phyloP scores from a whole-genome alignment of 2,888 invertebrate genomes.

The Drosophila maculinotata region DNA sequence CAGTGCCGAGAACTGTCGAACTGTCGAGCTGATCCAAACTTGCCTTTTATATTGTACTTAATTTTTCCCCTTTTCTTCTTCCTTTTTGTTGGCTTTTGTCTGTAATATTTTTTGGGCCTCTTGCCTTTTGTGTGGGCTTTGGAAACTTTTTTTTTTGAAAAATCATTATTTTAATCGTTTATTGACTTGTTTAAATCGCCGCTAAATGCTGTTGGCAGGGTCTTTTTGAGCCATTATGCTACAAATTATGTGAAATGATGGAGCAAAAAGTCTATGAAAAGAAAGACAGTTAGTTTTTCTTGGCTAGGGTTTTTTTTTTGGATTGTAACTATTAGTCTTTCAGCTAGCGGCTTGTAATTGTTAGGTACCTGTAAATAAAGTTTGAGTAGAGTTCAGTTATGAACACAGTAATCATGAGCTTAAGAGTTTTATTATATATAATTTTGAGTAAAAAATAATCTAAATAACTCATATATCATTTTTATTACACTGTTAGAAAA shows the following conservation, averaged over 20 bases:
- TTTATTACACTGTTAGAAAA: too few relatives aligned
- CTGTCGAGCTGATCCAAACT: slow-evolving; percentile 29
- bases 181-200: slow-evolving; percentile 79
- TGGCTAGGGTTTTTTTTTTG: slow-evolving; percentile 1
- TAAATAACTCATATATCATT: too few relatives aligned
- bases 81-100: slow-evolving; percentile 41
- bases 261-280: slow-evolving; percentile 66
- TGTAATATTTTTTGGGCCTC: slow-evolving; percentile 49
- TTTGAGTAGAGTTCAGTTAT: not conserved
- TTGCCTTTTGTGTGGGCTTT: slow-evolving; percentile 62
- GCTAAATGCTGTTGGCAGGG: slow-evolving; percentile 53
- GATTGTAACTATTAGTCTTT: slow-evolving; percentile 15
- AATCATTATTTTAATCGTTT: slow-evolving; percentile 81
- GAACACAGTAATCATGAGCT: not conserved
- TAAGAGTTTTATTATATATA: too few relatives aligned
- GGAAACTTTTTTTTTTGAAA: slow-evolving; percentile 43
- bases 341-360: slow-evolving; percentile 15
- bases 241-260: slow-evolving; percentile 83
- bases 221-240: slow-evolving; percentile 31
- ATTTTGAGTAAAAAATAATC: too few relatives aligned
- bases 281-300: slow-evolving; percentile 23
- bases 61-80: slow-evolving; percentile 35
- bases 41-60: slow-evolving; percentile 68
- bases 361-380: slow-evolving; percentile 7
- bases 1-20: slow-evolving; percentile 54